phyloP scores from a whole-genome alignment of 2,888 invertebrate species.

The Trypoxylon attenuatum region DNA sequence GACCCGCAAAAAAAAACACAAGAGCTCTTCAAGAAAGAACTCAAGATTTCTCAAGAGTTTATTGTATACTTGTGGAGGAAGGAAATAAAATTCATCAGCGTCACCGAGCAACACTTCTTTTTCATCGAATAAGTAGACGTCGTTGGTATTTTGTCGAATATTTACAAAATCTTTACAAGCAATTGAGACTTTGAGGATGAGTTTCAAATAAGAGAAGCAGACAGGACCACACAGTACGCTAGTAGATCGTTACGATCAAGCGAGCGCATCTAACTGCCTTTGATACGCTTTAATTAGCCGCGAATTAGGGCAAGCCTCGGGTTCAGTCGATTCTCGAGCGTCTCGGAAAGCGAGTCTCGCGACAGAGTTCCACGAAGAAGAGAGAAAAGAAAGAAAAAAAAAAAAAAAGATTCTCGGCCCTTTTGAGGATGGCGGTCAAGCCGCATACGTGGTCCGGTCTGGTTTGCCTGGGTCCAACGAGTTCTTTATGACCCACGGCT shows the following conservation, averaged over 20 bases:
- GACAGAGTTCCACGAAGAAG: conserved; percentile 15
- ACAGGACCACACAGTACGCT: background rate
- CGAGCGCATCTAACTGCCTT: conserved; percentile 2
- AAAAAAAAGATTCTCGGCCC: conserved; percentile 13
- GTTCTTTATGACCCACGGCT: background rate
- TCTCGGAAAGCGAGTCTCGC: background rate
- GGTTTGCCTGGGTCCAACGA: conserved; percentile 5
- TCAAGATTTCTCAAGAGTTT: too few relatives aligned
- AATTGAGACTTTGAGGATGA: too few relatives aligned
- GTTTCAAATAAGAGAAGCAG: too few relatives aligned
- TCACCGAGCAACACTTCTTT: too few relatives aligned
- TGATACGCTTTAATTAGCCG: conserved; percentile 37
- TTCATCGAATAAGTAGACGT: too few relatives aligned
- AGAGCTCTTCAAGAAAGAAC: too few relatives aligned
- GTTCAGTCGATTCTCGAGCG: conserved; percentile 6
- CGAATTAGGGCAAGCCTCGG: conserved; percentile 14
- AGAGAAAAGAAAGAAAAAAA: background rate
- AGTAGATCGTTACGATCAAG: background rate
- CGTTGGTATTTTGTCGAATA: too few relatives aligned
- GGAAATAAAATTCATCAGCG: too few relatives aligned
- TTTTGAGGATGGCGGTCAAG: conserved; percentile 6
- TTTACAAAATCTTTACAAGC: too few relatives aligned
- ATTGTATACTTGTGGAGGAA: too few relatives aligned
- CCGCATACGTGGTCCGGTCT: conserved; percentile 2
- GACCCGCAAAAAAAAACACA: too few relatives aligned